These are phyloP conservation scores for Eupithecia exiguata DNA, from an alignment of 2,888 invertebrate species.

Conservation along the genomic window DNA sequence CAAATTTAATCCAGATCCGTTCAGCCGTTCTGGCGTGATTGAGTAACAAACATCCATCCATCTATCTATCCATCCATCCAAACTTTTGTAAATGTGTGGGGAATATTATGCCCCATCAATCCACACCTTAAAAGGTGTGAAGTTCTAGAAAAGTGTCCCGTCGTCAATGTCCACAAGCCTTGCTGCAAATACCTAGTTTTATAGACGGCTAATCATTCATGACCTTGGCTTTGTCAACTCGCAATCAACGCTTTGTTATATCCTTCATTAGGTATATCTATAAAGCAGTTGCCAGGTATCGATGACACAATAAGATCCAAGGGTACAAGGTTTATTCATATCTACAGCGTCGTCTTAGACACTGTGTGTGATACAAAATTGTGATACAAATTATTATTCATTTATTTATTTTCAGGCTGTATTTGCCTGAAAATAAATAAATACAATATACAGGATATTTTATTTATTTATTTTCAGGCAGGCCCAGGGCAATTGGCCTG, in stretches of 20 bases:
- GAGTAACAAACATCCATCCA: too few relatives aligned
- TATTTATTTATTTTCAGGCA: too few relatives aligned
- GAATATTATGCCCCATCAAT: too few relatives aligned
- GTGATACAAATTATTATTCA: not conserved
- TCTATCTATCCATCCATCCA: too few relatives aligned
- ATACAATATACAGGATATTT: too few relatives aligned
- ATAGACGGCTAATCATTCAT: slow-evolving; percentile 1
- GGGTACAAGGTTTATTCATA: not conserved
- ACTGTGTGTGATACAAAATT: not conserved
- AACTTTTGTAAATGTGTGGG: too few relatives aligned
- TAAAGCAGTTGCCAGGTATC: not conserved
- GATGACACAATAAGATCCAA: not conserved
- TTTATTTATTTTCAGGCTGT: too few relatives aligned
- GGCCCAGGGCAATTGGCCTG: too few relatives aligned
- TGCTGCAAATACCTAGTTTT: slow-evolving; percentile 4
- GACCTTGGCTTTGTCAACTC: slow-evolving; percentile 11
- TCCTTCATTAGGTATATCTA: not conserved
- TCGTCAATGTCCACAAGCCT: not conserved
- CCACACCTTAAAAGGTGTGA: not conserved
- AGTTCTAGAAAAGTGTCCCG: not conserved
- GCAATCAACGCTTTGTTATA: slow-evolving; percentile 10
- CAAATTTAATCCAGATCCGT: too few relatives aligned
- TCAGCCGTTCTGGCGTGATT: too few relatives aligned
- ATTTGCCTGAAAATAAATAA: too few relatives aligned
- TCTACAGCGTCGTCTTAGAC: not conserved